Evolutionary conservation across 2,113 vertebrate genomes (phyloP).

Genomic region (Pseudopipra pipra): DNA sequence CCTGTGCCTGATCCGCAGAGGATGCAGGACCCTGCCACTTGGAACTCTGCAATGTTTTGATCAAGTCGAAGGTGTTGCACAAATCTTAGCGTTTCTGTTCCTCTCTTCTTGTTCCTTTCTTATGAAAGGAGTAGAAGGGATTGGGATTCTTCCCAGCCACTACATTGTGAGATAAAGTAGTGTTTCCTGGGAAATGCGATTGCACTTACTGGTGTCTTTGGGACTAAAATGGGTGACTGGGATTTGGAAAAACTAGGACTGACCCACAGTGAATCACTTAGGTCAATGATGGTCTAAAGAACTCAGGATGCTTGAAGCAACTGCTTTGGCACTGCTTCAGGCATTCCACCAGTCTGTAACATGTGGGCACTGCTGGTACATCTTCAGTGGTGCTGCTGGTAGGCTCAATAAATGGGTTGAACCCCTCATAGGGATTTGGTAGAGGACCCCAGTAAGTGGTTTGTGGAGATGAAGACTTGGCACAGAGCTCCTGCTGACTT

Average conservation of each 20-base stretch:
- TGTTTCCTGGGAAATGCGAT: neutral
- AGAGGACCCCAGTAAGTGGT: neutral
- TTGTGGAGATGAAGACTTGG: neutral
- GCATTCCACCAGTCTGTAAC: neutral
- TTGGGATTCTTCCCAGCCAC: neutral
- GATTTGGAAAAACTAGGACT: neutral
- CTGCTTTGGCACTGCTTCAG: neutral
- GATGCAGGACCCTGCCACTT: neutral
- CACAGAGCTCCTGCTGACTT: neutral
- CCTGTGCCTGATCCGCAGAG: neutral
- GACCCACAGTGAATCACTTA: neutral
- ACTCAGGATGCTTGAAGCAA: neutral
- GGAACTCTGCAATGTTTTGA: neutral
- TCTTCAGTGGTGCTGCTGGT: neutral
- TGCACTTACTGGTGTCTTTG: neutral
- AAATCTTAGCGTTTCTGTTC: neutral
- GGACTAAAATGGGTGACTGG: neutral
- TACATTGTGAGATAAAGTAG: neutral
- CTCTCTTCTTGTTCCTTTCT: neutral
- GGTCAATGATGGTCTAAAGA: neutral
- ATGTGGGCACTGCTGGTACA: fast-evolving
- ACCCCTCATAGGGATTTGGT: neutral
- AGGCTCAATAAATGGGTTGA: fast-evolving
- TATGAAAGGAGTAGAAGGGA: neutral
- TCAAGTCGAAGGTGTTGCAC: neutral